Evolutionary conservation across 2,888 invertebrate genomes (phyloP), one percentile per base, ranked within the genome.

Genomic region (Lasioglossum zephyrum): DNA sequence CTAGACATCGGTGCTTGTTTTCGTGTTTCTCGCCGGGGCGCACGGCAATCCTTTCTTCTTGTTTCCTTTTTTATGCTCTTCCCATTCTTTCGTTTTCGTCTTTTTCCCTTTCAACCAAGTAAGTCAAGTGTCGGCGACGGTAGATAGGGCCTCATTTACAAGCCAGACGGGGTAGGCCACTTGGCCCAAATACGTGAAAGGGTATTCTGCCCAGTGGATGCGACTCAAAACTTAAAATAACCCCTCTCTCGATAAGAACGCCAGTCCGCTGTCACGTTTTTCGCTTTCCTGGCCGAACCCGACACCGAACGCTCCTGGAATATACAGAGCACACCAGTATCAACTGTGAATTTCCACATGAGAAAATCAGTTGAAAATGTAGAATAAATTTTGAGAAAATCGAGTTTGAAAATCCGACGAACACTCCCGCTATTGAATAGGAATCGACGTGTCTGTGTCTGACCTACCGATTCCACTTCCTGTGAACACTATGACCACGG

Each of bases 101-200:
- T 88, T 86, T 85, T 89, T 81, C 85, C 85, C 80, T 85, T 82
- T 84, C 78, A 77, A 84, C 75, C 84, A 90, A 90, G 88, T 88
- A 87, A 89, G 90, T 90, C 90, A 90, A 90, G 90, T 90, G 86
- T 80, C 86, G 89, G 77, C 75, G 81, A 81, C 77, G 84, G 78
- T 83, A 85, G 84, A 87, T 90, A 87, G 83, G 86, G 87, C 83
- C 90, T 88, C 89, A 88, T 90, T 89, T 87, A 85, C 86, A 82
- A 86, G 79, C 79, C 85, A 89, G 90, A 89, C 89, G 85, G 84
- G 86, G 82, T 69, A 87, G 84, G 53, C 79, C 89, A 89, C 89
- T 90, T 90, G 89, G 79, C 89, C 89, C 85, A 90, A 89, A 90
- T 90, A 87, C 88, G 79, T 77, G 87, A 86, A 82, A 84, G 78